Percentiles rank a stretch among this genome's conserved stretches.
Evolutionary conservation across 2,888 invertebrate genomes (phyloP).

Genomic region (Nesidiocoris tenuis): DNA sequence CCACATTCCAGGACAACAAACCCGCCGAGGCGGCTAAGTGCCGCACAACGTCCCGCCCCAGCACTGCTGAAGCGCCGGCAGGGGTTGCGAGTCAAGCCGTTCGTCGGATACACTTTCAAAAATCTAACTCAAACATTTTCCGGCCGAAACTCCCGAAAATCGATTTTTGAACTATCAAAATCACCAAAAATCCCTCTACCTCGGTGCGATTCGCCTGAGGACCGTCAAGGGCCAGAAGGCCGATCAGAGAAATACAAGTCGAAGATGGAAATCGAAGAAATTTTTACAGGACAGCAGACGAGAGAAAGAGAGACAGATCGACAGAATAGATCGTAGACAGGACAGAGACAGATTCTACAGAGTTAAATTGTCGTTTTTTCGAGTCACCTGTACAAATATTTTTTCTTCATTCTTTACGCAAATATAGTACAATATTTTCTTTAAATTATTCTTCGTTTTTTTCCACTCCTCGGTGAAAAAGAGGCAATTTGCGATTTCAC

Average conservation of each 20-base stretch:
- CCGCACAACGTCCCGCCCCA: no score
- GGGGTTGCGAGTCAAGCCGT: no score
- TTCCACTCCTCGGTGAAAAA: constrained; percentile 7
- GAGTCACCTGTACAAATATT: constrained; percentile 8
- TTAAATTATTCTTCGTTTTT: constrained; percentile 11
- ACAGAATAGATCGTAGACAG: neutral
- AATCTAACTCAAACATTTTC: no score
- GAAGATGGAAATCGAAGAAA: neutral
- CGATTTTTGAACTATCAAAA: no score
- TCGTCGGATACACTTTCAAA: no score
- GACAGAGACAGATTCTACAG: neutral
- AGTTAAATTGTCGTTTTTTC: neutral
- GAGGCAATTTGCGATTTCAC: constrained; percentile 33
- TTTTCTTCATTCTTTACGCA: constrained; percentile 14
- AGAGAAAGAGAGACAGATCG: neutral
- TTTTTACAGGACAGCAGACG: neutral
- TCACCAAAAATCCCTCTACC: no score
- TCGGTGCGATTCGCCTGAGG: neutral
- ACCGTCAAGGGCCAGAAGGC: neutral
- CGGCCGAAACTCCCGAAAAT: no score
- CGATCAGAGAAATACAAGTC: constrained; percentile 14
- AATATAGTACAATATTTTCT: constrained; percentile 33
- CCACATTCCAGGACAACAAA: no score
- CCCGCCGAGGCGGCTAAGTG: no score
- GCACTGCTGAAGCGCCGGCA: no score